Percentiles rank a stretch among this genome's conserved stretches.
phyloP scores from a whole-genome alignment of 2,113 vertebrate genomes.

The Camelus dromedarius region DNA sequence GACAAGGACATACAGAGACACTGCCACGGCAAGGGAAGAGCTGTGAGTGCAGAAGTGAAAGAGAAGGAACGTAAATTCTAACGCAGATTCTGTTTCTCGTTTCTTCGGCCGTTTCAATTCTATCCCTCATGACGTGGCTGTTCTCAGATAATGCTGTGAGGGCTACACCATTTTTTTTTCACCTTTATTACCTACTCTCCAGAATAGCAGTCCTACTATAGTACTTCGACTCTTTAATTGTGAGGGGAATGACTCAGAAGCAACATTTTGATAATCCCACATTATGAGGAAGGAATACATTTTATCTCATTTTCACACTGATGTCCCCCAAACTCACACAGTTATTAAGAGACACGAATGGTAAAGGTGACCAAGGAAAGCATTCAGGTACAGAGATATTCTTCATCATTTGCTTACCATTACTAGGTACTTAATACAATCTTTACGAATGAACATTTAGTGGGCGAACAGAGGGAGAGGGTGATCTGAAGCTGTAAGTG shows the following conservation, averaged over 20 bases:
- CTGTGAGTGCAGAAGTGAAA: not conserved
- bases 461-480: not conserved
- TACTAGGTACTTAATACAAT: not conserved
- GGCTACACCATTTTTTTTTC: not conserved
- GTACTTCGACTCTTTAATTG: not conserved
- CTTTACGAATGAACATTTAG: not conserved
- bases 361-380: not conserved
- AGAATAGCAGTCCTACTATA: not conserved
- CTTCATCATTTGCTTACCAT: not conserved
- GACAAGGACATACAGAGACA: not conserved
- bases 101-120: not conserved
- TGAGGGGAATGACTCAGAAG: not conserved
- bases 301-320: not conserved
- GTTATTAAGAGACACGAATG: conserved; percentile 8
- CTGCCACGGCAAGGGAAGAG: not conserved
- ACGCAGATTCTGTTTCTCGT: not conserved
- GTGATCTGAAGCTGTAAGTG: not conserved
- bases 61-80: not conserved
- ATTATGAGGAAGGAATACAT: not conserved
- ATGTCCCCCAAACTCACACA: not conserved
- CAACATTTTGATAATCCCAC: not conserved
- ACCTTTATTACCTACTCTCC: not conserved
- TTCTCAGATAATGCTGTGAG: not conserved
- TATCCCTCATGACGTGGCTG: not conserved
- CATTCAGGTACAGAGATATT: not conserved